Evolutionary conservation across 2,888 invertebrate species (phyloP).

Genomic region (Fragum whitleyi): DNA sequence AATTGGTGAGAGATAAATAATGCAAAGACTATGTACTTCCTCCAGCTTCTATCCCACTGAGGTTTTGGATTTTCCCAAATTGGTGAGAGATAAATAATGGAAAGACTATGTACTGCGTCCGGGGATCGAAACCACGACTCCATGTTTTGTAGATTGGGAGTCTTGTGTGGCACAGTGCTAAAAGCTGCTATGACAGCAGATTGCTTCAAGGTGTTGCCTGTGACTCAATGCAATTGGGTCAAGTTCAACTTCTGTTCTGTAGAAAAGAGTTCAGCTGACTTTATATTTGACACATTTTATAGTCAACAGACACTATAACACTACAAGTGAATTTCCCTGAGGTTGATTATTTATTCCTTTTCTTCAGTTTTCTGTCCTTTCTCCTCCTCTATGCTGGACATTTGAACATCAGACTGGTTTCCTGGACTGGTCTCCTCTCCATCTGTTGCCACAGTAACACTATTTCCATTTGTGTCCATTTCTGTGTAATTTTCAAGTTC

Average conservation of each 20-base stretch:
- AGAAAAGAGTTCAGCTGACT: neutral
- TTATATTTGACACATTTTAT: neutral
- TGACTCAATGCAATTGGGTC: neutral
- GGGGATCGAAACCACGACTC: too few relatives aligned
- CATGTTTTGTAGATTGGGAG: too few relatives aligned
- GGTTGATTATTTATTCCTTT: conserved; percentile 35
- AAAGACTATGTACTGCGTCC: too few relatives aligned
- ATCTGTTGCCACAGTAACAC: conserved; percentile 51
- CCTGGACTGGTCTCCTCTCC: conserved; percentile 35
- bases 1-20: too few relatives aligned
- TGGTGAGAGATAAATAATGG: too few relatives aligned
- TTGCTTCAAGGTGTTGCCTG: neutral
- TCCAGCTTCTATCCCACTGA: too few relatives aligned
- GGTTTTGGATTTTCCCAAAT: too few relatives aligned
- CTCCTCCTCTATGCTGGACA: conserved; percentile 60
- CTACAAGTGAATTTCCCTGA: conserved; percentile 2
- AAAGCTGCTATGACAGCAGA: too few relatives aligned
- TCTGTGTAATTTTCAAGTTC: conserved; percentile 82
- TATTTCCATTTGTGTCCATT: conserved; percentile 71
- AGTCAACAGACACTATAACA: neutral
- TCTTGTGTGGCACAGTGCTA: too few relatives aligned
- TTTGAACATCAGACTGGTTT: conserved; percentile 54
- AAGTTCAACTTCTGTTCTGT: neutral
- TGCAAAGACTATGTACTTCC: too few relatives aligned
- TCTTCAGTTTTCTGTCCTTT: conserved; percentile 53